Conservation (phyloP, 2,888 invertebrate species). For the Nemotelus nigrinus region DNA sequence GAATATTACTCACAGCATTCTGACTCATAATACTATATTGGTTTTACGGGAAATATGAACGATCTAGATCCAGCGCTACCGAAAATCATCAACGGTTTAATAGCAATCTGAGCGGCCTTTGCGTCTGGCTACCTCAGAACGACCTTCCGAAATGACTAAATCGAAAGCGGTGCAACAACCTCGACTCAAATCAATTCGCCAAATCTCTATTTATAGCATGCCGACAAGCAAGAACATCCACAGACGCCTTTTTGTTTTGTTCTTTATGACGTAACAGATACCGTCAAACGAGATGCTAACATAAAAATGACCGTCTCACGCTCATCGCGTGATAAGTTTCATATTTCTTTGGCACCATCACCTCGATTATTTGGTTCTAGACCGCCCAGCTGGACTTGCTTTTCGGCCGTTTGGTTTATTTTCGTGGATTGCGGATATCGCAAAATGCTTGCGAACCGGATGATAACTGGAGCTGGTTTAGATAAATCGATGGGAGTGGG, state of each 20-base stretch:
- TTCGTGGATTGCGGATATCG: conserved; percentile 27
- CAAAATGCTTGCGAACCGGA: conserved; percentile 1
- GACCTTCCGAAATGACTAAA: conserved; percentile 24
- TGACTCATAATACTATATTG: no score
- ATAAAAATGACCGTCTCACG: background rate
- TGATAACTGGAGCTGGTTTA: conserved; percentile 28
- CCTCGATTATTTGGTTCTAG: background rate
- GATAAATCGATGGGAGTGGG: conserved; percentile 14
- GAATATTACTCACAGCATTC: no score
- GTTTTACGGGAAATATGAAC: no score
- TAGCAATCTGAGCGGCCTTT: no score
- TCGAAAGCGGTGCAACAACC: conserved; percentile 23
- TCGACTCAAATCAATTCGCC: background rate
- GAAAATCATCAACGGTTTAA: no score
- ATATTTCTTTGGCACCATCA: conserved; percentile 11
- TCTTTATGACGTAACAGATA: conserved; percentile 9
- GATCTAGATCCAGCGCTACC: no score
- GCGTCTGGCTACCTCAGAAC: background rate
- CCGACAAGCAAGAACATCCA: background rate
- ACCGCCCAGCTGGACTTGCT: conserved; percentile 11
- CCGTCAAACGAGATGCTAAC: background rate
- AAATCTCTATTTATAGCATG: conserved; percentile 15
- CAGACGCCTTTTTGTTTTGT: background rate
- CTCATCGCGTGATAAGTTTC: background rate
- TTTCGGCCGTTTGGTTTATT: conserved; percentile 5